A percentile compares a stretch with the other conserved stretches of the same genome.
phyloP scores from a whole-genome alignment of 30 jellyfish, hydroid and myxozoan genomes.

The Turritopsis dohrnii region DNA sequence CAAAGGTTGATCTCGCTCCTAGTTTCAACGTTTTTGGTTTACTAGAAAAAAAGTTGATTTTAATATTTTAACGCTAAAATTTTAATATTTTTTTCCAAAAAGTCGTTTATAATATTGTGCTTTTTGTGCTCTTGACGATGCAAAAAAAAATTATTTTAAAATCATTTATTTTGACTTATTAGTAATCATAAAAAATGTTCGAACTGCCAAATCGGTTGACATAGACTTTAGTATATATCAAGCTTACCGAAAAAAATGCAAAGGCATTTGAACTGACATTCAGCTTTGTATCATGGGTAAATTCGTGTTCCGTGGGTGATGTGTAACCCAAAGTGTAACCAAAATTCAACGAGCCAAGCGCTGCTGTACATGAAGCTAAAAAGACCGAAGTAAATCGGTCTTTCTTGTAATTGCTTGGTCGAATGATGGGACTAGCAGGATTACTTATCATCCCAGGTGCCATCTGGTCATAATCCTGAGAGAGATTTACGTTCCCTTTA shows the following conservation, averaged over 20 bases:
- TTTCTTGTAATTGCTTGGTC: neutral
- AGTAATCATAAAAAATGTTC: no score
- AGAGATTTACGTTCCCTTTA: no score
- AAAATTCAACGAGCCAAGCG: conserved; percentile 64
- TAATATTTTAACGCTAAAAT: no score
- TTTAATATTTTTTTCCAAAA: no score
- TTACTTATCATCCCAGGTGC: neutral
- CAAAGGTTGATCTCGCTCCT: no score
- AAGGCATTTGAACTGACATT: conserved; percentile 21
- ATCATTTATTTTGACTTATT: no score
- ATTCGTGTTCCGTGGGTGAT: conserved; percentile 58
- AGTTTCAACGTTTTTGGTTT: no score
- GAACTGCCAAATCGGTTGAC: no score
- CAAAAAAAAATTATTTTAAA: no score
- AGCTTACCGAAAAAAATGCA: conserved; percentile 84
- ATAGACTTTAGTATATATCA: neutral
- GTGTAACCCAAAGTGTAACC: conserved; percentile 83
- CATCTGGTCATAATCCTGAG: neutral
- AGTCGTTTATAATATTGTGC: no score
- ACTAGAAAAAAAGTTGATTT: no score
- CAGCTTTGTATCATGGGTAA: conserved; percentile 9
- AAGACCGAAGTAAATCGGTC: conserved; percentile 36
- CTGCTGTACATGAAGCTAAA: conserved; percentile 58
- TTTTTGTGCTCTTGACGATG: no score
- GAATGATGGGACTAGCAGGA: neutral